A percentile compares a stretch with the other conserved stretches of the same genome.
phyloP scores from a whole-genome alignment of 2,797 vertebrate species.

The Artibeus lituratus region DNA sequence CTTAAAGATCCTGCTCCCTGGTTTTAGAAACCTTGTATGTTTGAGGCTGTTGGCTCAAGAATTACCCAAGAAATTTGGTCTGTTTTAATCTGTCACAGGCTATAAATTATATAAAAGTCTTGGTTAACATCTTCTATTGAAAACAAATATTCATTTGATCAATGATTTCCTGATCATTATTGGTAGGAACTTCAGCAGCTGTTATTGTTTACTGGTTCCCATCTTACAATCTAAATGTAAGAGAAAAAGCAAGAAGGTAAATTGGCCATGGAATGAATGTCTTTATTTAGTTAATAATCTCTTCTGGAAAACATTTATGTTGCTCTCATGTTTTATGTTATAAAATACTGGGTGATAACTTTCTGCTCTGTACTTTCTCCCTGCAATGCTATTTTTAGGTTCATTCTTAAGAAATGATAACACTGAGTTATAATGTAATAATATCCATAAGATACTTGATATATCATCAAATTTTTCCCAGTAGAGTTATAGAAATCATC shows the following conservation, averaged over 20 bases:
- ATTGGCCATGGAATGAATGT: not conserved
- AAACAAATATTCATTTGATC: not conserved
- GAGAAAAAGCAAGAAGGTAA: not conserved
- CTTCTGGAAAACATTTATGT: not conserved
- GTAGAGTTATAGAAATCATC: not conserved
- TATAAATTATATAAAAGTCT: not conserved
- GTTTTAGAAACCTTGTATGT: not conserved
- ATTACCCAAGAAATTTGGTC: not conserved
- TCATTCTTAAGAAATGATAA: not conserved
- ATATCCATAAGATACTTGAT: not conserved
- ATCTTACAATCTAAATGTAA: not conserved
- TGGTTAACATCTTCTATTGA: not conserved
- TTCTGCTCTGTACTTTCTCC: not conserved
- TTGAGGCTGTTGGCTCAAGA: not conserved
- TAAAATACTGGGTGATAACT: not conserved
- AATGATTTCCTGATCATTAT: not conserved
- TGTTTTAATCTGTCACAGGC: not conserved
- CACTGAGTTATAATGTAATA: not conserved
- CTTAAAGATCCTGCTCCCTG: not conserved
- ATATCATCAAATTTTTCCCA: not conserved
- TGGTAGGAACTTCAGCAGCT: not conserved
- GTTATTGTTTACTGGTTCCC: not conserved
- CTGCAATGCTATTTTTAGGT: not conserved
- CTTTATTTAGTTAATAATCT: not conserved
- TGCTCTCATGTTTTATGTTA: not conserved